Evolutionary conservation across 2,113 vertebrate genomes (phyloP).

Genomic region (Coreoperca whiteheadi): DNA sequence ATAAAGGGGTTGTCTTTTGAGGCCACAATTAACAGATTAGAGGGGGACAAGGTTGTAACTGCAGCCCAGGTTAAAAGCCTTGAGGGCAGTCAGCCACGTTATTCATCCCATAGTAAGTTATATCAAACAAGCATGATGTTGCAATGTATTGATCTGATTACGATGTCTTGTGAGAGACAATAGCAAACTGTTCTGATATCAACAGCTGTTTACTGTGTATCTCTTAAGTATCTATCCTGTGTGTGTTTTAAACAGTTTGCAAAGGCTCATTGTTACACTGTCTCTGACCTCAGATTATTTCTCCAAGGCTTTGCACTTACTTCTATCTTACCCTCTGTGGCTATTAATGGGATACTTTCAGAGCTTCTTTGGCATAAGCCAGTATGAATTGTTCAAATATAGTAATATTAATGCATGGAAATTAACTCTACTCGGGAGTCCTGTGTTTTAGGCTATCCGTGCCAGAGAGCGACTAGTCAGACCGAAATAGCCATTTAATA

Average conservation of each 20-base stretch:
- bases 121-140: slow-evolving; percentile 19
- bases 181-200: slow-evolving; percentile 12
- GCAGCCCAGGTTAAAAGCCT: slow-evolving; percentile 15
- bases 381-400: not conserved
- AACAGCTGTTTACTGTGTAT: slow-evolving; percentile 1
- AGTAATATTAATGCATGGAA: not conserved
- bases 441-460: not conserved
- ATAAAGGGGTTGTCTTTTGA: not conserved
- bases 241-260: not conserved
- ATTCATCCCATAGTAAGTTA: not conserved
- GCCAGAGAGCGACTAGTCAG: not conserved
- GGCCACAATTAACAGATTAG: slow-evolving; percentile 19
- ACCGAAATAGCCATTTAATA: not conserved
- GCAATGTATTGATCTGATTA: slow-evolving; percentile 28
- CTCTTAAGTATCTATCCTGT: not conserved
- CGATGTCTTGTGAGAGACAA: slow-evolving; percentile 25
- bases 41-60: slow-evolving; percentile 10
- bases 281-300: slow-evolving; percentile 2
- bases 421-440: not conserved
- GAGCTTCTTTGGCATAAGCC: not conserved
- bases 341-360: not conserved
- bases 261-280: not conserved
- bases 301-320: not conserved
- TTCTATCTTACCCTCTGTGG: not conserved
- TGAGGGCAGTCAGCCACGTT: not conserved